These are phyloP conservation scores for Cariama cristata DNA, from an alignment of 2,113 vertebrate genomes.

Conservation along the genomic window DNA sequence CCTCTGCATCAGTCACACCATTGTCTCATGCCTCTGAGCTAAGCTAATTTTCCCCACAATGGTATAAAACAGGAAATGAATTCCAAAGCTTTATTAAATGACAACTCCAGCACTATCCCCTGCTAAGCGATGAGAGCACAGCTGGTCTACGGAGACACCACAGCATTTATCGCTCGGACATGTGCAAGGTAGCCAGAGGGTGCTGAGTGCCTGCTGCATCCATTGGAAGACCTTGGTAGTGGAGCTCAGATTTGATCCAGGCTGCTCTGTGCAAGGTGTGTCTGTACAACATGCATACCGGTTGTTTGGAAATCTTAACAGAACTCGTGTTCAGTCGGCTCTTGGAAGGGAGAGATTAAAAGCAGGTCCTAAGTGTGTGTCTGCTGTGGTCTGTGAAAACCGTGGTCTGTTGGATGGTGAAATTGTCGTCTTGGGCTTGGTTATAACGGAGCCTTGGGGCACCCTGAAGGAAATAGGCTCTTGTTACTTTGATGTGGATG, in stretches of 20 bases:
- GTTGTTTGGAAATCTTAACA: background rate
- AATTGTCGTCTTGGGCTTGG: conserved; percentile 1
- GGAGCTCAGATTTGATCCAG: background rate
- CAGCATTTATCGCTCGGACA: background rate
- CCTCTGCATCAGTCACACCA: background rate
- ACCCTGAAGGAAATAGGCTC: background rate
- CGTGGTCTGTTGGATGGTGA: background rate
- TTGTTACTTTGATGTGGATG: background rate
- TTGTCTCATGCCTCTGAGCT: background rate
- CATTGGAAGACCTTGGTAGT: background rate
- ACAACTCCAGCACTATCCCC: background rate
- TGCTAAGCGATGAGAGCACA: background rate
- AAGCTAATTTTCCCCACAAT: background rate
- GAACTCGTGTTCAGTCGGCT: background rate
- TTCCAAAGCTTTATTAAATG: background rate
- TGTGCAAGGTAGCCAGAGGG: background rate
- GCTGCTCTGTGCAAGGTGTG: background rate
- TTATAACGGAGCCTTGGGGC: background rate
- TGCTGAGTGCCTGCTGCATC: background rate
- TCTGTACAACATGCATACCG: background rate
- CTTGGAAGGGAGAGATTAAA: conserved; percentile 6
- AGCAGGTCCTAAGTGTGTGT: background rate
- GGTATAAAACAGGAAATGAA: background rate
- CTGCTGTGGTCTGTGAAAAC: conserved; percentile 23
- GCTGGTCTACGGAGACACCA: background rate